Conservation (phyloP, 2,797 vertebrate genomes). For the Pagetopsis macropterus region DNA sequence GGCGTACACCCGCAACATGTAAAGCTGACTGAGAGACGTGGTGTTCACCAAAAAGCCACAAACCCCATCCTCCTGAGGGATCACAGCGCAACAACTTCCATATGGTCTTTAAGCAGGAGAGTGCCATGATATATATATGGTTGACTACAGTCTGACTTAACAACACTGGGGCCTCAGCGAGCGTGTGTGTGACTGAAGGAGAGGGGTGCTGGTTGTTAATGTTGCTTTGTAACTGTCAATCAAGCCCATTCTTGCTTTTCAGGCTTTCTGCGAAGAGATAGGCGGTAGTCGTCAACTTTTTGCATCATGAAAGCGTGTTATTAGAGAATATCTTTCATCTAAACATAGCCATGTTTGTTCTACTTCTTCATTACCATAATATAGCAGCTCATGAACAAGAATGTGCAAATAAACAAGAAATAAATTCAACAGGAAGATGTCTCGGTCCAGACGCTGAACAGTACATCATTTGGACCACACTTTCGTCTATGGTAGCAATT, state of each 20-base stretch:
- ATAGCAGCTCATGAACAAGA: slow-evolving; percentile 41
- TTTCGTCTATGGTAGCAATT: slow-evolving; percentile 78
- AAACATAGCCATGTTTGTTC: slow-evolving; percentile 12
- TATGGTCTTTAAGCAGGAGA: slow-evolving; percentile 75
- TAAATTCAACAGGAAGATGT: slow-evolving; percentile 38
- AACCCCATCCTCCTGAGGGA: slow-evolving; percentile 71
- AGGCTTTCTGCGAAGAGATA: slow-evolving; percentile 11
- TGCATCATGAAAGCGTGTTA: slow-evolving; percentile 19
- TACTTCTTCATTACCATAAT: slow-evolving; percentile 16
- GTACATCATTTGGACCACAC: slow-evolving; percentile 58
- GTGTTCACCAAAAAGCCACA: slow-evolving; percentile 73
- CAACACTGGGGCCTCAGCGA: slow-evolving; percentile 52
- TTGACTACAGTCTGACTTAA: slow-evolving; percentile 46
- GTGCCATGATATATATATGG: slow-evolving; percentile 72
- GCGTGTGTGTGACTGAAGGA: slow-evolving; percentile 39
- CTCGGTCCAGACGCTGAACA: slow-evolving; percentile 50
- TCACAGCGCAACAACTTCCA: slow-evolving; percentile 79
- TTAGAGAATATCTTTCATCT: slow-evolving; percentile 9
- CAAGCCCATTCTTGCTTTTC: slow-evolving; percentile 40
- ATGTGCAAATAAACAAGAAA: slow-evolving; percentile 44
- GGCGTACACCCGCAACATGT: slow-evolving; percentile 61
- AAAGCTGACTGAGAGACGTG: slow-evolving; percentile 71
- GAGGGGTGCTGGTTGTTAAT: slow-evolving; percentile 46
- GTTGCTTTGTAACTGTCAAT: slow-evolving; percentile 57
- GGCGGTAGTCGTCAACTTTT: slow-evolving; percentile 1